Evolutionary conservation across 2,797 vertebrate genomes (phyloP), one percentile per base, ranked within the genome.

Genomic region (Enteromius mattozi): DNA sequence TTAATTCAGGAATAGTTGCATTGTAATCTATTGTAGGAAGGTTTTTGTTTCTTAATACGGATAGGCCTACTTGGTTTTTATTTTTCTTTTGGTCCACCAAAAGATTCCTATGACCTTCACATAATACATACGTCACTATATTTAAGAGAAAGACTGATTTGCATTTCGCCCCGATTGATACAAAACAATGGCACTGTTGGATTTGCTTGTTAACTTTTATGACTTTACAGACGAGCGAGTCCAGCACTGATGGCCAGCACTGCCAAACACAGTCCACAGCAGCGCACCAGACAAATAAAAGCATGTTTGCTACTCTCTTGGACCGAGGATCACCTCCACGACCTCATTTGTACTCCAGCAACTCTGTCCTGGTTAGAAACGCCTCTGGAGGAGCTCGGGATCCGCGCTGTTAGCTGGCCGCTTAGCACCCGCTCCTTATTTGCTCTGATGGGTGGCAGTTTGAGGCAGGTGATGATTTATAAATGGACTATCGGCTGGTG

Each of bases 401-500:
- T 33, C 61, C 42, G 14, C 13, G 51, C 45, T 35, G 66, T 40
- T 65, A 65, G 63, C 63, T 65, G 63, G 16, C 69, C 45, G 21
- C 56, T 84, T 84, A 80, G 70, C 69, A 33, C 42, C 54, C 16
- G 71, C 37, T 51, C 70, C 78, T 83, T 80, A 77, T 81, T 77
- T 71, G 59, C 81, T 79, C 40, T 76, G 76, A 86, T 80, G 85
- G 81, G 85, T 65, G 81, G 69, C 81, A 80, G 81, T 82, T 63
- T 47, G 81, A 86, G 45, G 80, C 80, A 82, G 80, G 80, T 80
- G 81, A 80, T 84, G 86, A 81, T 78, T 83, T 84, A 84, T 80
- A 77, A 83, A 86, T 83, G 82, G 77, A 61, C 81, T 16, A 19
- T 86, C 30, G 74, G 85, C 80, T 78, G 54, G 68, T 49, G 51